A percentile compares a stretch with the other conserved stretches of the same genome.
Evolutionary conservation across 2,797 vertebrate genomes (phyloP).

Genomic region (Sebastes matsubarae): DNA sequence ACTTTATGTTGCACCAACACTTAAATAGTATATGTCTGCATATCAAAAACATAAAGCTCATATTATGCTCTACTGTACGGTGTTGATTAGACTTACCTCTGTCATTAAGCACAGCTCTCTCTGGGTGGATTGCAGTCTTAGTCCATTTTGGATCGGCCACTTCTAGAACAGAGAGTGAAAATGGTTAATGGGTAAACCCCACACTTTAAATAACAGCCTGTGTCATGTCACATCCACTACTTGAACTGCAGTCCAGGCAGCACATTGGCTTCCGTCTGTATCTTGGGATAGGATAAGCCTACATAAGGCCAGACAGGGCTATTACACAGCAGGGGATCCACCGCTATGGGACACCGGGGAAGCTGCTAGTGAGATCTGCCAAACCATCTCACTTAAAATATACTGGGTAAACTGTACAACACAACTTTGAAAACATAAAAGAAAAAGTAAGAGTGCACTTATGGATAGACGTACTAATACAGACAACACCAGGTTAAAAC

Average conservation of each 20-base stretch:
- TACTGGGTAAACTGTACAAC: background rate
- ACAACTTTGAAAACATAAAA: background rate
- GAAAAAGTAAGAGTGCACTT: background rate
- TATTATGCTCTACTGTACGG: background rate
- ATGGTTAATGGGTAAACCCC: conserved; percentile 10
- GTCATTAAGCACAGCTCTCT: conserved; percentile 53
- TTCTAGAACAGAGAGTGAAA: conserved; percentile 61
- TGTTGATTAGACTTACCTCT: conserved; percentile 58
- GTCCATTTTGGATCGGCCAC: conserved; percentile 48
- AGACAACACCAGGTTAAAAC: no score
- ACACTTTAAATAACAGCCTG: conserved; percentile 16
- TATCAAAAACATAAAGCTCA: background rate
- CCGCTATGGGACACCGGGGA: background rate
- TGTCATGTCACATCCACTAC: background rate
- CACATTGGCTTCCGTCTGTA: conserved; percentile 6
- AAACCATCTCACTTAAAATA: background rate
- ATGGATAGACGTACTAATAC: background rate
- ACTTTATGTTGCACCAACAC: background rate
- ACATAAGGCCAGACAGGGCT: background rate
- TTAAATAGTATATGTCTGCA: background rate
- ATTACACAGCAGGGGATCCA: conserved; percentile 30
- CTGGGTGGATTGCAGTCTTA: conserved; percentile 23
- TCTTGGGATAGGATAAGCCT: conserved; percentile 46
- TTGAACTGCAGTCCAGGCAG: background rate
- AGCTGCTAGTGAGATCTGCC: background rate